A percentile compares a stretch with the other conserved stretches of the same genome.
Evolutionary conservation across 1,140 invertebrate genomes (phyloP).

Genomic region (Alviniconcha marisindica): DNA sequence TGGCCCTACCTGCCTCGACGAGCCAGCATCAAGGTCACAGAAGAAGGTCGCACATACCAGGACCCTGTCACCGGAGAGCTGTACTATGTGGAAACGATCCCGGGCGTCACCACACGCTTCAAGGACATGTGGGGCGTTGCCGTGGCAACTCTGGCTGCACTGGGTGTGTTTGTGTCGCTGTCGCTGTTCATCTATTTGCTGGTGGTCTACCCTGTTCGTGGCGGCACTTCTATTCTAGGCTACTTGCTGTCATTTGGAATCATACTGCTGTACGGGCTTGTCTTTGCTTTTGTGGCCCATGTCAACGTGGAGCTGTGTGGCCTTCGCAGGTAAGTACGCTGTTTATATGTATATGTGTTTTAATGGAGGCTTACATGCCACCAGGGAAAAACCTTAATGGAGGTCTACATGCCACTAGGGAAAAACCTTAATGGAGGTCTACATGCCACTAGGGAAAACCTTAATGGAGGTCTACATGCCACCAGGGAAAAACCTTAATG

Average conservation of each 20-base stretch:
- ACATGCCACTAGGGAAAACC: no score
- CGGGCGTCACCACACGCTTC: constrained; percentile 69
- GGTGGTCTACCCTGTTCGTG: constrained; percentile 75
- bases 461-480: no score
- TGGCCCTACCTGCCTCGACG: constrained; percentile 45
- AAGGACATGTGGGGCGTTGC: constrained; percentile 75
- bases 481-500: no score
- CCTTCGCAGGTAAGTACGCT: constrained; percentile 71
- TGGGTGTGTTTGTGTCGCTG: constrained; percentile 72
- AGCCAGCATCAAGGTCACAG: constrained; percentile 61
- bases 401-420: no score
- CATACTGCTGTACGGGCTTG: constrained; percentile 75
- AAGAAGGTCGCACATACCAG: constrained; percentile 63
- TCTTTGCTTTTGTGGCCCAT: constrained; percentile 77
- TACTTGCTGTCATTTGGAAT: constrained; percentile 77
- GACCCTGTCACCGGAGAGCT: constrained; percentile 66
- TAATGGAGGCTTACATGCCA: no score
- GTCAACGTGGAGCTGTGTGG: constrained; percentile 75
- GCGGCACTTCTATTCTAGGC: constrained; percentile 77
- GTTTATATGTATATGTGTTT: no score
- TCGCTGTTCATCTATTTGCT: constrained; percentile 77
- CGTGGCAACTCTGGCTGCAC: constrained; percentile 70
- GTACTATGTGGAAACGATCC: constrained; percentile 60
- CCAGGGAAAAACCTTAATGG: no score
- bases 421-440: no score